phyloP scores from a whole-genome alignment of 2,113 vertebrate species.

The Macquaria ambigua region DNA sequence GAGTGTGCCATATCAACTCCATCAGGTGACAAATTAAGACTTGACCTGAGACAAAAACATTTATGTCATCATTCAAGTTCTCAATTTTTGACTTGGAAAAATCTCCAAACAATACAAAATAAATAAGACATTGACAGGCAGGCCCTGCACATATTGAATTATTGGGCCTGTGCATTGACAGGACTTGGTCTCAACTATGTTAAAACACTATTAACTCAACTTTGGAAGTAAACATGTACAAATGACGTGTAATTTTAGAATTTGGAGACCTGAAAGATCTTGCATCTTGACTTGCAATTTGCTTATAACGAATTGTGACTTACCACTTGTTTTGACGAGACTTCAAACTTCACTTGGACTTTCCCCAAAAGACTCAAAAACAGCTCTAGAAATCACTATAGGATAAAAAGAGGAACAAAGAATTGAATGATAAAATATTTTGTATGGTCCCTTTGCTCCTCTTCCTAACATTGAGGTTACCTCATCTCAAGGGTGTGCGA shows the following conservation, averaged over 20 bases:
- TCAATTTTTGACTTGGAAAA: background rate
- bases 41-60: background rate
- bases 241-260: background rate
- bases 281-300: background rate
- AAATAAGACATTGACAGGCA: background rate
- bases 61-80: too few relatives aligned
- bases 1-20: background rate
- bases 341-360: background rate
- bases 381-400: background rate
- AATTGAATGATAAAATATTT: background rate
- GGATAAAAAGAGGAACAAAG: background rate
- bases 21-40: background rate
- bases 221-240: background rate
- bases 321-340: background rate
- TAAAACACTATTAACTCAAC: background rate
- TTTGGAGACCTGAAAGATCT: background rate
- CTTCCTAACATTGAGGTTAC: constrained; percentile 1
- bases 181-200: background rate
- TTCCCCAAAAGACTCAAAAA: background rate
- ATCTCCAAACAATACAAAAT: background rate
- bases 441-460: constrained; percentile 9
- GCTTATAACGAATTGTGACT: background rate
- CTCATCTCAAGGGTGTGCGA: constrained; percentile 49
- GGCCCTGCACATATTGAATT: background rate
- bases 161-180: background rate